phyloP scores from a whole-genome alignment of 2,888 invertebrate genomes.

The Entomobrya multifasciata region DNA sequence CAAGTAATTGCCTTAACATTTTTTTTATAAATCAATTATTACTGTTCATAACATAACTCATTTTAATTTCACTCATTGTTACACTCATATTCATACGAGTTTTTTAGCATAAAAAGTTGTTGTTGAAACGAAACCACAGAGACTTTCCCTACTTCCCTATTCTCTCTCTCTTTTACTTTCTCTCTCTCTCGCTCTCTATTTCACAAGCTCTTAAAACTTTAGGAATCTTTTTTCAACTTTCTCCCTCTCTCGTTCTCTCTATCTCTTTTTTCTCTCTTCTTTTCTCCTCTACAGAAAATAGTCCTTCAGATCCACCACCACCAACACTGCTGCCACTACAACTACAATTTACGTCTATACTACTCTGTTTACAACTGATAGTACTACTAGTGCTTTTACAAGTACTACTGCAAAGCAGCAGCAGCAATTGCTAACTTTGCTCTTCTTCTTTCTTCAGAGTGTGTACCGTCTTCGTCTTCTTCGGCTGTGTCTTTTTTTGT shows the following conservation, averaged over 20 bases:
- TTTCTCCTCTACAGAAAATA: background rate
- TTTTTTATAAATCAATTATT: too few relatives aligned
- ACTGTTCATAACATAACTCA: background rate
- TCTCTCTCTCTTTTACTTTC: constrained; percentile 18
- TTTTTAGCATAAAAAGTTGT: too few relatives aligned
- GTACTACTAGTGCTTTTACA: background rate
- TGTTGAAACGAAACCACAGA: too few relatives aligned
- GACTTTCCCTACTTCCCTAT: background rate
- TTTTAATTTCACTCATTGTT: background rate
- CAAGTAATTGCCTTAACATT: too few relatives aligned
- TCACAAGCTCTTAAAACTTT: background rate
- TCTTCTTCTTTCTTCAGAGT: constrained; percentile 33
- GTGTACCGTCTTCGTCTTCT: constrained; percentile 54
- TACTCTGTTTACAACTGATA: background rate
- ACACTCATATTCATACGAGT: background rate
- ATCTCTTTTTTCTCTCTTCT: background rate
- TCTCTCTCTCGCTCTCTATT: background rate
- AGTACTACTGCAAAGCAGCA: constrained; percentile 7
- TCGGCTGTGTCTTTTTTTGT: constrained; percentile 39
- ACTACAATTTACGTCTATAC: background rate
- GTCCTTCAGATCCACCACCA: background rate
- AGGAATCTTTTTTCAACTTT: background rate
- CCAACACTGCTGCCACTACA: background rate
- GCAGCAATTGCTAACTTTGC: constrained; percentile 49
- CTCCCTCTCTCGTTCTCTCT: constrained; percentile 2